phyloP scores from a whole-genome alignment of 2,113 vertebrate species.

The Macrotus californicus region DNA sequence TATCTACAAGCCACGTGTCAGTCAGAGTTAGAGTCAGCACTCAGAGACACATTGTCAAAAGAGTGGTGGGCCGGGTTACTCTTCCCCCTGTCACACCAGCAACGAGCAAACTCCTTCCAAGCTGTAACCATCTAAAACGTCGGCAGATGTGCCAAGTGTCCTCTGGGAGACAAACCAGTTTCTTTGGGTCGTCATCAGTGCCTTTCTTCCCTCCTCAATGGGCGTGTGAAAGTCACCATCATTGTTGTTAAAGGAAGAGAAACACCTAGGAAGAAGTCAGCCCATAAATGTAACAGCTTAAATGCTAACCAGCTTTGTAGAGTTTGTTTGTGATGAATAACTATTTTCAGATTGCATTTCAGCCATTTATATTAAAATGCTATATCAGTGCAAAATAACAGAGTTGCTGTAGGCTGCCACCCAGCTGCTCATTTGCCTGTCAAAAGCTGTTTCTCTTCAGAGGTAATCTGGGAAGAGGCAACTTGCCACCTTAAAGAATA shows the following conservation, averaged over 20 bases:
- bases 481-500: slow-evolving; percentile 46
- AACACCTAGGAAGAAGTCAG: slow-evolving; percentile 23
- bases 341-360: slow-evolving; percentile 58
- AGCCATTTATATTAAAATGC: slow-evolving; percentile 66
- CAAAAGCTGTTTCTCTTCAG: slow-evolving; percentile 56
- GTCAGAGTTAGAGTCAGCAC: too few relatives aligned
- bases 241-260: neutral
- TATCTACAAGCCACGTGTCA: too few relatives aligned
- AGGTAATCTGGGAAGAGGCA: slow-evolving; percentile 48
- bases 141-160: neutral
- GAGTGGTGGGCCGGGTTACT: too few relatives aligned
- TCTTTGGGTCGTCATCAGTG: neutral
- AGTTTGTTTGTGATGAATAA: slow-evolving; percentile 52
- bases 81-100: too few relatives aligned
- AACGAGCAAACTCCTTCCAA: neutral
- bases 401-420: slow-evolving; percentile 33
- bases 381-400: slow-evolving; percentile 64
- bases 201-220: neutral
- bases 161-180: neutral
- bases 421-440: slow-evolving; percentile 59
- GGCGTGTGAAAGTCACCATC: neutral
- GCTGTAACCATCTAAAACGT: neutral
- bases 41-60: too few relatives aligned
- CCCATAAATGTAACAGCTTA: slow-evolving; percentile 20
- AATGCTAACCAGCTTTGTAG: slow-evolving; percentile 46